phyloP scores from a whole-genome alignment of 2,113 vertebrate species.

The Nothobranchius kuhntae region DNA sequence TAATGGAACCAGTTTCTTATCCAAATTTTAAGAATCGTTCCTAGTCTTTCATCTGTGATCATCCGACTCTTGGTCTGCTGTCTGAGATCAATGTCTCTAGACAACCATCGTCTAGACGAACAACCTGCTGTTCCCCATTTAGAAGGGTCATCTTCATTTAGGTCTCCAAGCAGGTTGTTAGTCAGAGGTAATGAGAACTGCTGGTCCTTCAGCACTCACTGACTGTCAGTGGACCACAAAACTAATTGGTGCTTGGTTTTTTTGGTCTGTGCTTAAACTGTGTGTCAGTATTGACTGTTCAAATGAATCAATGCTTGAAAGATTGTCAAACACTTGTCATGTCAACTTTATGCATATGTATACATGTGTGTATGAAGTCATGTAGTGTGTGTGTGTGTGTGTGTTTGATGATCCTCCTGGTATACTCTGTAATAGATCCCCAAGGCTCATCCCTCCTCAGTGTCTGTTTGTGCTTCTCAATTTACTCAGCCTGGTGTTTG shows the following conservation, averaged over 20 bases:
- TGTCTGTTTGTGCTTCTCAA: slow-evolving; percentile 26
- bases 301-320: slow-evolving; percentile 14
- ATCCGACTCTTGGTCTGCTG: slow-evolving; percentile 36
- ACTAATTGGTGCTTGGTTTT: slow-evolving; percentile 17
- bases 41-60: slow-evolving; percentile 25
- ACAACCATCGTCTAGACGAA: slow-evolving; percentile 48
- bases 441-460: not conserved
- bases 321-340: slow-evolving; percentile 1
- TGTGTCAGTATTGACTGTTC: not conserved
- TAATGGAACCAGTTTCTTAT: slow-evolving; percentile 5
- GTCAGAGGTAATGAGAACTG: slow-evolving; percentile 53
- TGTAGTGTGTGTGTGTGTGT: slow-evolving; percentile 2
- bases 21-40: slow-evolving; percentile 18
- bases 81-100: slow-evolving; percentile 57
- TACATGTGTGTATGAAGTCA: not conserved
- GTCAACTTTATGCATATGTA: not conserved
- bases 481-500: slow-evolving; percentile 34
- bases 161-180: slow-evolving; percentile 43
- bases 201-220: slow-evolving; percentile 44
- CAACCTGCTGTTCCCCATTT: slow-evolving; percentile 42
- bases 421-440: slow-evolving; percentile 22
- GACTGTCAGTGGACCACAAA: slow-evolving; percentile 28
- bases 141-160: slow-evolving; percentile 47
- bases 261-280: not conserved
- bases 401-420: slow-evolving; percentile 26